Conservation (phyloP, 1,140 invertebrate genomes). For the Arctopsyche grandis region DNA sequence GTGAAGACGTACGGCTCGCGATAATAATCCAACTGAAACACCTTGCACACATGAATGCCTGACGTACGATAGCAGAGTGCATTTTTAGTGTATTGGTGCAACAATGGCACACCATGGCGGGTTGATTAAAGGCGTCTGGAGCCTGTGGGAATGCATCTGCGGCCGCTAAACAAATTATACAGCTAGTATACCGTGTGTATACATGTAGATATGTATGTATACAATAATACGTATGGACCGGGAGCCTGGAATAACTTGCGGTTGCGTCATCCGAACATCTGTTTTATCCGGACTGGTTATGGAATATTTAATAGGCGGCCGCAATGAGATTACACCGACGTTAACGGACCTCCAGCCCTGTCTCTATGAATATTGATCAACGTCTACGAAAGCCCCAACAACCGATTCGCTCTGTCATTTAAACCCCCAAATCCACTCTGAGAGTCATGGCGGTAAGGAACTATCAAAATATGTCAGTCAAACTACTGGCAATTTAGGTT, state of each 20-base stretch:
- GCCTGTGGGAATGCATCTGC: background rate
- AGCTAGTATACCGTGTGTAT: background rate
- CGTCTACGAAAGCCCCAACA: background rate
- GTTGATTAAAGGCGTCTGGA: constrained; percentile 19
- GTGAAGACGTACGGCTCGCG: no score
- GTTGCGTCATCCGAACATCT: constrained; percentile 39
- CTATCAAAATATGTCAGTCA: no score
- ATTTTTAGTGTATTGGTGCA: background rate
- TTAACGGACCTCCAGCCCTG: constrained; percentile 22
- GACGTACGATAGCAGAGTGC: no score
- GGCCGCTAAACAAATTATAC: constrained; percentile 16
- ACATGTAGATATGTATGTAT: background rate
- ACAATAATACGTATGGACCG: background rate
- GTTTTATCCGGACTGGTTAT: constrained; percentile 29
- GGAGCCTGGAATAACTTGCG: constrained; percentile 33
- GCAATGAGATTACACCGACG: constrained; percentile 18
- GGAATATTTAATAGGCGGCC: constrained; percentile 35
- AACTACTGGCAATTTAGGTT: no score
- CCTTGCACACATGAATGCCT: no score
- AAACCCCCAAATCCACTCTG: no score
- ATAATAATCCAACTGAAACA: no score
- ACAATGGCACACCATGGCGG: background rate
- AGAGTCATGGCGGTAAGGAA: no score
- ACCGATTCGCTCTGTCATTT: no score
- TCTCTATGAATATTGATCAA: constrained; percentile 29